These are phyloP conservation scores for Phrynocephalus forsythii DNA, from an alignment of 2,797 vertebrate genomes.

Conservation along the genomic window DNA sequence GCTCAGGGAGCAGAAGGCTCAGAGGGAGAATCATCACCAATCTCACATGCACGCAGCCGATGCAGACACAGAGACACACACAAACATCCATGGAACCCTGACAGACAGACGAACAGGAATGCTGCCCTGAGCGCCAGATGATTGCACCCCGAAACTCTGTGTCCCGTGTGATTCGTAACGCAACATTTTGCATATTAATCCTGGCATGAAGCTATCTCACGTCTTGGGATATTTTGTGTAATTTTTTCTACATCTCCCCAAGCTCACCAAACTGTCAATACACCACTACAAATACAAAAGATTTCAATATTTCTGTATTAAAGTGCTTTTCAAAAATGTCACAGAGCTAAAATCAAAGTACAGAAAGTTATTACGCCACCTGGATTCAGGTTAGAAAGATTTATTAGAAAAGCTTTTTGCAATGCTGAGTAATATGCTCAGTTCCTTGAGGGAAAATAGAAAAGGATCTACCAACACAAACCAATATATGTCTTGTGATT, in stretches of 20 bases:
- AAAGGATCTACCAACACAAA: slow-evolving; percentile 26
- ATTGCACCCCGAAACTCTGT: too few relatives aligned
- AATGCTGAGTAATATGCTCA: slow-evolving; percentile 7
- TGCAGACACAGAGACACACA: too few relatives aligned
- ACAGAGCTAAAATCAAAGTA: slow-evolving; percentile 44
- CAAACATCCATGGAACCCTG: too few relatives aligned
- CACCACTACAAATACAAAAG: slow-evolving; percentile 39
- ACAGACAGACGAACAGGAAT: too few relatives aligned
- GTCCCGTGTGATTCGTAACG: too few relatives aligned
- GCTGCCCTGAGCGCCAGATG: too few relatives aligned
- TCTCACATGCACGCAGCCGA: too few relatives aligned
- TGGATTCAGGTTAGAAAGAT: slow-evolving; percentile 37
- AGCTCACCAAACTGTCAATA: not conserved
- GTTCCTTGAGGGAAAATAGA: slow-evolving; percentile 25
- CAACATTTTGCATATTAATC: not conserved
- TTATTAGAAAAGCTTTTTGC: slow-evolving; percentile 43
- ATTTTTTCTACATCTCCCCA: not conserved
- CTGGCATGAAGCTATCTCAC: not conserved
- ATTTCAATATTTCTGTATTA: slow-evolving; percentile 74
- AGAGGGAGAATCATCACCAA: too few relatives aligned
- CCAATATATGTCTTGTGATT: not conserved
- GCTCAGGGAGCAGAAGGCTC: too few relatives aligned
- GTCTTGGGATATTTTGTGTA: not conserved
- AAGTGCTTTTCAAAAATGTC: slow-evolving; percentile 72
- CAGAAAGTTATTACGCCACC: slow-evolving; percentile 49